Percentiles rank a stretch among this genome's conserved stretches.
phyloP scores from a whole-genome alignment of 2,113 vertebrate genomes.

The Passer montanus region DNA sequence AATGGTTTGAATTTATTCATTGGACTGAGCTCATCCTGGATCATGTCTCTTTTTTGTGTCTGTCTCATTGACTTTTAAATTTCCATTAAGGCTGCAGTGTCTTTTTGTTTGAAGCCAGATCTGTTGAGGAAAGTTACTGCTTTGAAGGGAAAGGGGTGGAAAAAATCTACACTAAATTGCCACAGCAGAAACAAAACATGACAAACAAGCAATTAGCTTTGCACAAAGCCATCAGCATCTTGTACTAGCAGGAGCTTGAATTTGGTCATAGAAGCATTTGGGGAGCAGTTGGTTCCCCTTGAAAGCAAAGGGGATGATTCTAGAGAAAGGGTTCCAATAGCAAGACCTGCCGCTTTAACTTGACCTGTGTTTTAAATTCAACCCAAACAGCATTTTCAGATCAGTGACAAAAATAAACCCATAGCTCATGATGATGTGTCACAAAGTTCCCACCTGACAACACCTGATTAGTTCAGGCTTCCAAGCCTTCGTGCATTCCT shows the following conservation, averaged over 20 bases:
- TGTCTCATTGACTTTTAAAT: conserved; percentile 75
- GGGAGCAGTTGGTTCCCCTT: neutral
- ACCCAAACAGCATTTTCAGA: neutral
- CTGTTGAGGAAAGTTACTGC: conserved; percentile 25
- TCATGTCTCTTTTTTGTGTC: conserved; percentile 59
- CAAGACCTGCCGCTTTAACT: neutral
- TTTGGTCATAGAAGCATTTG: neutral
- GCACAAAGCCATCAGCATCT: neutral
- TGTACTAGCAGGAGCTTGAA: neutral
- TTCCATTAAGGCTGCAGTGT: conserved; percentile 59
- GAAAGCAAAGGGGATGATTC: neutral
- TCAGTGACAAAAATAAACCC: neutral
- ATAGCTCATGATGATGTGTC: neutral
- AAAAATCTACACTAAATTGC: neutral
- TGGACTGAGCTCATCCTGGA: conserved; percentile 66
- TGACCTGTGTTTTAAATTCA: neutral
- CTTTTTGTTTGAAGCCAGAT: conserved; percentile 59
- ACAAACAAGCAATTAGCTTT: conserved; percentile 1
- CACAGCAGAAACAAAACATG: neutral
- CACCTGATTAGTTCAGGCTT: neutral
- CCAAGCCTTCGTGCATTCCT: neutral
- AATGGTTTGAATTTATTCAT: conserved; percentile 77
- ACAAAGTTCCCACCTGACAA: neutral
- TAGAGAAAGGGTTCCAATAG: neutral
- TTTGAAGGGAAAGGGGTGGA: conserved; percentile 1